Evolutionary conservation across 2,797 vertebrate genomes (phyloP), one percentile per base, ranked within the genome.

Genomic region (Macrochelys suwanniensis): DNA sequence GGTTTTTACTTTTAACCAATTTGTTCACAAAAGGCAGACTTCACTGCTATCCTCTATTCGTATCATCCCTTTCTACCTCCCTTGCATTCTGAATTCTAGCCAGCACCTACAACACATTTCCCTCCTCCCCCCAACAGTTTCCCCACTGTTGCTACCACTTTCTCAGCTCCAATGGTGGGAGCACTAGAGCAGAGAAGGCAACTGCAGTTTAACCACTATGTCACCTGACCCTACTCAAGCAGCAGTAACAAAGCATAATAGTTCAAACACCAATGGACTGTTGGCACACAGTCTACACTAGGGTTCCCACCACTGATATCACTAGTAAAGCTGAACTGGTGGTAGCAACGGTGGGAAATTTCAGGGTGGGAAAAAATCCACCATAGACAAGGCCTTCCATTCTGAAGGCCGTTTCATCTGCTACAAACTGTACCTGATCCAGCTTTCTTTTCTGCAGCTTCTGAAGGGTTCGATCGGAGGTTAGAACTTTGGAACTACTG

Each of bases 401-500:
- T 84, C 50, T 0, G 0, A 25, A 10, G 68, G 11, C 2, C 54
- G 37, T 16, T 15, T 37, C 23, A 79, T 33, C 91, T 37, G 19
- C 28, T 59, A 25, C 4, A 68, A 95, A 89, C 51, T 0, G 2
- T 94, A 99, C 99, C 99, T 99, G 99, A 98, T 99, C 98, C 47
- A 99, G 90, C 96, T 99, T 99, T 56, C 98, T 98, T 31, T 98
- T 99, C 95, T 97, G 98, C 78, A 99, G 94, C 84, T 99, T 99
- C 97, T 99, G 99, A 11, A 99, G 98, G 0, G 99, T 99, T 94
- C 99, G 98, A 93, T 99, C 99, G 0, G 99, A 99, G 0, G 99
- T 99, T 95, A 99, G 96, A 50, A 99, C 99, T 97, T 99, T 99
- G 51, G 99, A 99, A 98, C 98, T 99, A 97, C 99, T 99, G 28